Evolutionary conservation across 2,797 vertebrate species (phyloP), one percentile per base, ranked within the genome.

Genomic region (Rhadinocentrus ornatus): DNA sequence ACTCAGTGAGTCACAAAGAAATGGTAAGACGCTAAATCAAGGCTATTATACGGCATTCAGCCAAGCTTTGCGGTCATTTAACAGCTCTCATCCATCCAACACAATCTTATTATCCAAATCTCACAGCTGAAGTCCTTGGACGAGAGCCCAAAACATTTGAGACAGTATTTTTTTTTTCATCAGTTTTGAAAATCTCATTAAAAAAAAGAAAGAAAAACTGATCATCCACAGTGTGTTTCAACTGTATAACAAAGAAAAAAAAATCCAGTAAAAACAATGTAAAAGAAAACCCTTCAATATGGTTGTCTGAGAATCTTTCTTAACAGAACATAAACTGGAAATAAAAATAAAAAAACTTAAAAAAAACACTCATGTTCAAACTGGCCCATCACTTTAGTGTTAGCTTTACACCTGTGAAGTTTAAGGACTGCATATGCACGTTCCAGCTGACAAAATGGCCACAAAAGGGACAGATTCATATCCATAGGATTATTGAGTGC

Each of bases 61-160:
- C 58, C 66, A 37, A 64, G 37, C 39, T 59, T 63, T 53, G 41
- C 58, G 32, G 59, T 44, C 68, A 63, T 62, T 71, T 68, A 71
- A 65, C 59, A 34, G 70, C 55, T 62, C 50, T 52, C 35, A 41
- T 65, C 34, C 64, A 71, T 78, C 71, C 68, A 52, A 52, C 46
- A 71, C 50, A 61, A 27, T 73, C 48, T 62, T 32, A 32, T 76
- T 75, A n/a, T 69, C 71, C 62, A 69, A 41, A 67, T 63, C 61
- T 75, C 67, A 57, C 64, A 3, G 62, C 50, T 63, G 35, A 37
- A 44, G 12, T 41, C 44, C 55, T 56, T 70, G 62, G 68, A 57
- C 41, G 15, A 13, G 52, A 71, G 58, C 66, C 65, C 39, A 37
- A 35, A 46, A 66, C 29, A 29, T 58, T 34, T 44, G 20, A 53